Conservation (phyloP, 53 echinoderm and acorn worm genomes). For the Apostichopus leukothele region DNA sequence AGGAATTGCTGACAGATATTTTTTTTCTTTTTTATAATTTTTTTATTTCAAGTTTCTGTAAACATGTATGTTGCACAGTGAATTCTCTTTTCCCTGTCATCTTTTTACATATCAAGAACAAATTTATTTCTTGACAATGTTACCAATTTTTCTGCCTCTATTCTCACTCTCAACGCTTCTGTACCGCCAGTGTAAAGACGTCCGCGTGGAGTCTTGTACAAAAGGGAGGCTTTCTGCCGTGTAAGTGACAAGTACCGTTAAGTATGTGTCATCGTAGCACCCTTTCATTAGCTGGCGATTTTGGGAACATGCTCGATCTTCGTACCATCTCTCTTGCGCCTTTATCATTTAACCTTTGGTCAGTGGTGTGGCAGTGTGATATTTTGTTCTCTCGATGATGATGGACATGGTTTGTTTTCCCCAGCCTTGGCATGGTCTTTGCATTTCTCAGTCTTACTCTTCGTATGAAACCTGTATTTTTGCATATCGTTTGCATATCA, state of each 20-base stretch:
- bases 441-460: background rate
- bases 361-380: constrained; percentile 32
- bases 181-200: constrained; percentile 49
- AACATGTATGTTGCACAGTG: background rate
- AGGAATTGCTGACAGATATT: too few species aligned
- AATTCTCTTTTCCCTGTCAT: too few species aligned
- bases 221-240: constrained; percentile 47
- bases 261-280: constrained; percentile 34
- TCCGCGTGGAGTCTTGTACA: constrained; percentile 33
- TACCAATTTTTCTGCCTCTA: constrained; percentile 45
- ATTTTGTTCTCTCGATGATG: background rate
- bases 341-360: constrained; percentile 36
- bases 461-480: too few species aligned
- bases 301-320: constrained; percentile 6
- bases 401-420: background rate
- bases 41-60: background rate
- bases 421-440: background rate
- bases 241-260: constrained; percentile 28
- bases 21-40: background rate
- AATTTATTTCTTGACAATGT: background rate
- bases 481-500: too few species aligned
- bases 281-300: constrained; percentile 11
- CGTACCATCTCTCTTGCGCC: constrained; percentile 34
- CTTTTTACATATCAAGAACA: too few species aligned
- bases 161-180: constrained; percentile 39